A percentile compares a stretch with the other conserved stretches of the same genome.
phyloP scores from a whole-genome alignment of 2,888 invertebrate genomes.

The Drosophila greeni region DNA sequence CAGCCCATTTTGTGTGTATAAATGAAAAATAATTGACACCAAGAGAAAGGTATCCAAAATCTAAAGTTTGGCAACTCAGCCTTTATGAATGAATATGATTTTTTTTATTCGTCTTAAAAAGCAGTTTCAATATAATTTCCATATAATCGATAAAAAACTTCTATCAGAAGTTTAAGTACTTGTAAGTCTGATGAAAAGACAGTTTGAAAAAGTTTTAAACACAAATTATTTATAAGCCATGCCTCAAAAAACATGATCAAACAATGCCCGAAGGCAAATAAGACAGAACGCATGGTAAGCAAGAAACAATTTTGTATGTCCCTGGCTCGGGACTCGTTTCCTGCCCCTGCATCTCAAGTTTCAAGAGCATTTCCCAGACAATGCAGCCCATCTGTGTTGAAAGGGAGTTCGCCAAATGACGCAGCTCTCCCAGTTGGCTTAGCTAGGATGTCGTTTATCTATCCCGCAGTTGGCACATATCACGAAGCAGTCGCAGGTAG shows the following conservation, averaged over 20 bases:
- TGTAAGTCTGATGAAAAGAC: too few species aligned
- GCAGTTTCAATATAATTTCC: too few species aligned
- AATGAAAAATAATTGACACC: too few species aligned
- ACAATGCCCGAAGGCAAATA: constrained; percentile 28
- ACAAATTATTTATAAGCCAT: too few species aligned
- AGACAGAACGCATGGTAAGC: constrained; percentile 20
- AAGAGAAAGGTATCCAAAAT: too few species aligned
- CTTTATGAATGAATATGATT: too few species aligned
- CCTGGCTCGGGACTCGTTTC: constrained; percentile 44
- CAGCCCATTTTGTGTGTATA: too few species aligned
- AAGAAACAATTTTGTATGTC: constrained; percentile 18
- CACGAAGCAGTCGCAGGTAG: constrained; percentile 55
- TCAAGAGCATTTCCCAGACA: constrained; percentile 54
- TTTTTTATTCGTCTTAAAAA: too few species aligned
- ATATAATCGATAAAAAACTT: too few species aligned
- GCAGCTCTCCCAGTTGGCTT: constrained; percentile 32
- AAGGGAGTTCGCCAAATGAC: constrained; percentile 20
- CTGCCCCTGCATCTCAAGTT: constrained; percentile 57
- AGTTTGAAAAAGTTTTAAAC: too few species aligned
- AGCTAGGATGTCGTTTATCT: background rate
- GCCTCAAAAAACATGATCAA: constrained; percentile 49
- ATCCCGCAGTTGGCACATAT: background rate
- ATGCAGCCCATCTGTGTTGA: constrained; percentile 42
- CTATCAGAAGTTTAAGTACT: too few species aligned
- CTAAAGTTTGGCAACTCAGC: too few species aligned